Percentiles rank a stretch among this genome's conserved stretches.
Conservation (phyloP, 2,113 vertebrate genomes). For the Solenodon paradoxus region DNA sequence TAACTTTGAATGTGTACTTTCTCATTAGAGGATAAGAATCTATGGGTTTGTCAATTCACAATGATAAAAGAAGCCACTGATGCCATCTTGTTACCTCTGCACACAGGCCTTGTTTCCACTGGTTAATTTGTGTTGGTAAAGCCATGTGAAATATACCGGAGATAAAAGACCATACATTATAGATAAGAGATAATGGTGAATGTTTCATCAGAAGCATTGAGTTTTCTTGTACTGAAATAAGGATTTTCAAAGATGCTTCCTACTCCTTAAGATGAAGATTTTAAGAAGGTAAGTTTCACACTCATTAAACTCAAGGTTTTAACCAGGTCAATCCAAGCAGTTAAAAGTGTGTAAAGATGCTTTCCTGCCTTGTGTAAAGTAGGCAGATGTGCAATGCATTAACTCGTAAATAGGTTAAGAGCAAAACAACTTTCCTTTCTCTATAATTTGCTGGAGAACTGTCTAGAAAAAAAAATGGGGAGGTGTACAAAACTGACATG, state of each 20-base stretch:
- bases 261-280: background rate
- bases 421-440: constrained; percentile 30
- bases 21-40: background rate
- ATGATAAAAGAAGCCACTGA: background rate
- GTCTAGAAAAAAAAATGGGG: background rate
- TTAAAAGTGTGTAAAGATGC: background rate
- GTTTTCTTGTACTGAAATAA: constrained; percentile 22
- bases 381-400: background rate
- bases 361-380: background rate
- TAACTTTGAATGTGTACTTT: background rate
- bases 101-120: background rate
- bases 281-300: background rate
- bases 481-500: background rate
- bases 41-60: background rate
- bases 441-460: background rate
- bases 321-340: background rate
- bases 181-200: background rate
- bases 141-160: background rate
- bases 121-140: constrained; percentile 1
- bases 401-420: constrained; percentile 1
- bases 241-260: background rate
- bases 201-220: background rate
- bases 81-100: background rate
- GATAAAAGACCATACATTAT: background rate
- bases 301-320: constrained; percentile 32